Conservation (phyloP, 2,797 vertebrate species). For the Sebastes steindachneri region DNA sequence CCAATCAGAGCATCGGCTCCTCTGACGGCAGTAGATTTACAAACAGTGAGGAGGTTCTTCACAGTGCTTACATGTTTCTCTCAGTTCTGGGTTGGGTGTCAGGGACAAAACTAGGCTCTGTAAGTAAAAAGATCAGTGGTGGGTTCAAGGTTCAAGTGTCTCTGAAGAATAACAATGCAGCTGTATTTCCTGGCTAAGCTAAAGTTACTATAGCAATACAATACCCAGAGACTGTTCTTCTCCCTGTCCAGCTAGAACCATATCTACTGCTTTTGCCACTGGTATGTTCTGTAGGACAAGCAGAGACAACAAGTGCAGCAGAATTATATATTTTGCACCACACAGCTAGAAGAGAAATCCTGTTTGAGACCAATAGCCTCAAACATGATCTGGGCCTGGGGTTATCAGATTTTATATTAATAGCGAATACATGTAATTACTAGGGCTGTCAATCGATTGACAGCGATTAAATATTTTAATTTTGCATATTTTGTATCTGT, state of each 20-base stretch:
- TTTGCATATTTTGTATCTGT: too few species aligned
- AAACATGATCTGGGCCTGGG: not conserved
- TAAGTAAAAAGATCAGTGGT: constrained; percentile 31
- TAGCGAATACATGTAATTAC: not conserved
- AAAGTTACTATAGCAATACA: constrained; percentile 27
- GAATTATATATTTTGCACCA: not conserved
- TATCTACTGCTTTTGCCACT: constrained; percentile 65
- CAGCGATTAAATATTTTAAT: too few species aligned
- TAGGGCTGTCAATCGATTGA: too few species aligned
- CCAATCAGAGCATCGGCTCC: not conserved
- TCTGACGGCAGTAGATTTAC: not conserved
- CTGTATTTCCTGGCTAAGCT: not conserved
- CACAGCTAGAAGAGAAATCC: not conserved
- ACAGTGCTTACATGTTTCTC: constrained; percentile 82
- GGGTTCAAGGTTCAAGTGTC: not conserved
- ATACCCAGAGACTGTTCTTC: constrained; percentile 79
- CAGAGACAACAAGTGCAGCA: not conserved
- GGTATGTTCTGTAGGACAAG: constrained; percentile 67
- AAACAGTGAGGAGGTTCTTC: not conserved
- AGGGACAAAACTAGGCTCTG: constrained; percentile 84
- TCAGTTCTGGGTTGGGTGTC: constrained; percentile 83
- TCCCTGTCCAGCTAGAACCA: constrained; percentile 51
- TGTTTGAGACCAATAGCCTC: not conserved
- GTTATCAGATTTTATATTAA: not conserved
- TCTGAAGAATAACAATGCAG: not conserved